Evolutionary conservation across 1,140 invertebrate genomes (phyloP), one percentile per base, ranked within the genome.

Genomic region (Steinernema khuongi): DNA sequence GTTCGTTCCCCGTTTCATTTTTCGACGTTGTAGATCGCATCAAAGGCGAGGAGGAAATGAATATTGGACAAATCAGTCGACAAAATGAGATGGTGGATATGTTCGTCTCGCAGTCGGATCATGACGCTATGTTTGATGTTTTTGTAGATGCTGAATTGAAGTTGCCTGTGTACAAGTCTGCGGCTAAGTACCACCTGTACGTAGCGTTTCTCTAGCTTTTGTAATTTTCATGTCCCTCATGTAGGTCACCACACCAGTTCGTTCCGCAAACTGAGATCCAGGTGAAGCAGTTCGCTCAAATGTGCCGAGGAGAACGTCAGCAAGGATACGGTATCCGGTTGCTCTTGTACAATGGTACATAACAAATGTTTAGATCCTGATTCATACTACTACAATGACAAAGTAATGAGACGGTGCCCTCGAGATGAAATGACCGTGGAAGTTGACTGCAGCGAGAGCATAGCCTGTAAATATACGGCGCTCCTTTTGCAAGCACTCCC

Each of bases 81-180:
- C 28, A 32, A 2, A 31, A 74, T 22, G 73, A 74, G 22, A 43
- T 74, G 28, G 19, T 19, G 11, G 73, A 74, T 29, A 68, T 74
- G 19, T 74, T 74, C 68, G 67, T 73, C 30, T 68, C 73, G 1
- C 4, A 36, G 7, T 33, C 69, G 1, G 73, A 74, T 7, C 67
- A 73, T 17, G 73, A 74, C 26, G 71, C 67, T 30, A n/a, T 31
- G 19, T 74, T 74, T 30, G 22, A 74, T 19, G 73, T 70, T 11
- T 74, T 74, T 50, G 73, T 70, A 2, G 73, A 74, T 31, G 22
- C 70, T 44, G 70, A 43, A 31, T 69, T 74, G 31, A 74, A 74
- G 30, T n/a, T 33, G 31, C 73, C 73, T 14, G 73, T 74, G 14
- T 74, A 74, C 36, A 74, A 73, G 30, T 41, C 71, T 7, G 26